A percentile compares a stretch with the other conserved stretches of the same genome.
Evolutionary conservation across 2,888 invertebrate species (phyloP).

Genomic region (Dicroscelio sp.): DNA sequence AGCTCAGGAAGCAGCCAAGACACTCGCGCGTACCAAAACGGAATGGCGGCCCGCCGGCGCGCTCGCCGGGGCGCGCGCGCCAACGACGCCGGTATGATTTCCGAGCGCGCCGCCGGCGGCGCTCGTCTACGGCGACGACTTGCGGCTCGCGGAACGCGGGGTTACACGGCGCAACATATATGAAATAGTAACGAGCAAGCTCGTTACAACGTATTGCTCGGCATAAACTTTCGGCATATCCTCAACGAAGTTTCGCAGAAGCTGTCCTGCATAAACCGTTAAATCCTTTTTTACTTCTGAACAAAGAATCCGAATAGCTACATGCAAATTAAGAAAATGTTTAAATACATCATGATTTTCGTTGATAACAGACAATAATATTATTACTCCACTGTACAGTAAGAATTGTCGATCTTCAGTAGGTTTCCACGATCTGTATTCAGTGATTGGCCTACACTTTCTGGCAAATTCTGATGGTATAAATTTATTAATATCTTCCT

Average conservation of each 20-base stretch:
- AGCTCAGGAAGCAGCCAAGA: too few relatives aligned
- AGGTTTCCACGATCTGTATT: slow-evolving; percentile 34
- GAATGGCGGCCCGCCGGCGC: too few relatives aligned
- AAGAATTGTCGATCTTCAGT: slow-evolving; percentile 44
- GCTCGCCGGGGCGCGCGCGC: too few relatives aligned
- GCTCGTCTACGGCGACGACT: too few relatives aligned
- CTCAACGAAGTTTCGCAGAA: not conserved
- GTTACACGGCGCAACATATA: too few relatives aligned
- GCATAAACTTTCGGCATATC: not conserved
- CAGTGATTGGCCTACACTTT: not conserved
- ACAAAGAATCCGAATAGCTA: slow-evolving; percentile 3
- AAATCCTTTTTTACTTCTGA: not conserved
- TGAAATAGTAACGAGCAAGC: too few relatives aligned
- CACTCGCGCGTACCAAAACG: too few relatives aligned
- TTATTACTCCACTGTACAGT: slow-evolving; percentile 18
- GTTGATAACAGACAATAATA: not conserved
- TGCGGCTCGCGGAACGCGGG: too few relatives aligned
- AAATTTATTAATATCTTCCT: not conserved
- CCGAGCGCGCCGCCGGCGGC: too few relatives aligned
- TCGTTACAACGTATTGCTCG: too few relatives aligned
- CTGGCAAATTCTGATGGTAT: not conserved
- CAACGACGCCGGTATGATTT: too few relatives aligned
- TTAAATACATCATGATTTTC: not conserved
- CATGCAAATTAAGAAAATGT: not conserved
- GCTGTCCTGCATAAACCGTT: not conserved